Base-by-base conservation (phyloP, 2,888 invertebrate genomes). In the Thumatha senex region DNA sequence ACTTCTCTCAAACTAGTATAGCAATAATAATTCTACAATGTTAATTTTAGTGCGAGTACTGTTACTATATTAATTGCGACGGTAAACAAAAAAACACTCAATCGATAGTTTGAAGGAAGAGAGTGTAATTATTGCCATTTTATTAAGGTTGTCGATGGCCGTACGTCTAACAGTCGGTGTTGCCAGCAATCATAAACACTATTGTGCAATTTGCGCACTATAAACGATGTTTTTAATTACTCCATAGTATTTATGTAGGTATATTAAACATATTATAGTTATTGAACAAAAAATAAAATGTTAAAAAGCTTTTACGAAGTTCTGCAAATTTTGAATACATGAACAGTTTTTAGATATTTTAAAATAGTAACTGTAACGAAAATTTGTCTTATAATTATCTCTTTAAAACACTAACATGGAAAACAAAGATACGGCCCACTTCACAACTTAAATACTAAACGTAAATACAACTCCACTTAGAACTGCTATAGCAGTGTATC, bases 31-130 rank as follows among this genome's bases (percentile, higher is more conserved):
- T 18, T 53, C 50, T 63, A 69, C 55, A 59, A 33, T 69, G 64
- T 67, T 53, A 63, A 67, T 66, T 66, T 67, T 67, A 67, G 69
- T 68, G 46, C 66, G 53, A 68, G 56, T 65, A 59, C 66, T 58
- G 66, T 62, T 68, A 57, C 40, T 42, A 47, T 43, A 47, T 59
- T 66, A 59, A 66, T 66, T 66, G 69, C 46, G 42, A 33, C 51
- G n/a, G 65, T 66, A 68, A 66, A 68, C 55, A 54, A 48, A 65
- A 56, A 41, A 42, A 61, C 58, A 35, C 44, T 15, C 40, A 48
- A 45, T 48, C 36, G 45, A 53, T 45, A 48, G 40, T 36, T 30
- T 34, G 9, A 52, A 52, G 41, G 45, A 48, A 44, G 47, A 48
- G 49, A 47, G 33, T 40, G 48, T 47, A 35, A 35, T 46, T 35